These are phyloP conservation scores for Drosophila repleta DNA, from an alignment of 1,140 invertebrate genomes.

Conservation along the genomic window DNA sequence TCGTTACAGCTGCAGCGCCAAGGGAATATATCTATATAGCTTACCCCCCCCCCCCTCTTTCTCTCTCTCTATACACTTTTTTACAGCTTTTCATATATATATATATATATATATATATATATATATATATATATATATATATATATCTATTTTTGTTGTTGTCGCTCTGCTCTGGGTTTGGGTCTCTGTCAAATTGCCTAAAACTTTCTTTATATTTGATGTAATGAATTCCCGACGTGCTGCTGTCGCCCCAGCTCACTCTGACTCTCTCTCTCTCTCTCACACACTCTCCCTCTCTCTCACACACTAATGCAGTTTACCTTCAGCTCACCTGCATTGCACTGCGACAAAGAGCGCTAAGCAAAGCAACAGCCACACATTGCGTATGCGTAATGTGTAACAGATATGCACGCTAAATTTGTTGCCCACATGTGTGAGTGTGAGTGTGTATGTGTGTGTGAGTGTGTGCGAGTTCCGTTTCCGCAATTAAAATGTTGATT, in stretches of 20 bases:
- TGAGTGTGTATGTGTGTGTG: constrained; percentile 17
- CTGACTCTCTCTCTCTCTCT: constrained; percentile 8
- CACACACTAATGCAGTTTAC: constrained; percentile 42
- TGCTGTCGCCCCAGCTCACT: constrained; percentile 22
- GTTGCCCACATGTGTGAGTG: constrained; percentile 8
- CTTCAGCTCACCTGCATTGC: constrained; percentile 44
- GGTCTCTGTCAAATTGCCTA: constrained; percentile 73
- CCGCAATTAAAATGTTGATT: constrained; percentile 81
- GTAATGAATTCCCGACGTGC: constrained; percentile 75
- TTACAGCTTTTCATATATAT: background rate
- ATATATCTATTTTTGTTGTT: background rate
- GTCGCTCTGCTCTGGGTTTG: background rate
- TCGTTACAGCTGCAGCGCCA: constrained; percentile 64
- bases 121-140: background rate
- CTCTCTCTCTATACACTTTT: constrained; percentile 2
- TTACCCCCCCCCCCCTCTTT: constrained; percentile 1
- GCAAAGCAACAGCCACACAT: constrained; percentile 48
- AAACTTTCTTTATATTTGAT: constrained; percentile 81
- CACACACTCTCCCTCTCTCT: constrained; percentile 7
- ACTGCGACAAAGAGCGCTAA: constrained; percentile 20
- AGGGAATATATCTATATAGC: constrained; percentile 41
- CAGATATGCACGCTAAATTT: constrained; percentile 51
- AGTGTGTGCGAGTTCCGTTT: constrained; percentile 74
- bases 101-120: too few relatives aligned
- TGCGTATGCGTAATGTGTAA: constrained; percentile 78